Evolutionary conservation across 2,888 invertebrate species (phyloP), one percentile per base, ranked within the genome.

Genomic region (Anthophora plumipes): DNA sequence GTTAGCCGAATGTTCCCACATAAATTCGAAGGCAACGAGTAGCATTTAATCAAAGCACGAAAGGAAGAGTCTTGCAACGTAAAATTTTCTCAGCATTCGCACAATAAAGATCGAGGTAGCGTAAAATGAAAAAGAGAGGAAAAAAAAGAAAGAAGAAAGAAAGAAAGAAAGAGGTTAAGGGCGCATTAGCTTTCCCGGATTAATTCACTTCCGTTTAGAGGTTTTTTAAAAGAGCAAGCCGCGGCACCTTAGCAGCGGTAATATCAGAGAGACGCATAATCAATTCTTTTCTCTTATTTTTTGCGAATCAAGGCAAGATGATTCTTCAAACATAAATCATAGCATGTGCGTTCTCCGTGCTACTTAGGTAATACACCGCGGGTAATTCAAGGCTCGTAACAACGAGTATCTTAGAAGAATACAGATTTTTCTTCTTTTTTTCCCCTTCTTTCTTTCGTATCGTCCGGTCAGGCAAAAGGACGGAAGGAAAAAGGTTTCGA

Each of bases 301-400:
- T 55, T 63, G 46, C 60, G 48, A 69, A 57, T 70, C 69, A 17
- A 61, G 54, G 12, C 43, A 12, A 37, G 52, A 55, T 37, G 76
- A 37, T 64, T 25, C n/a, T 63, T 59, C 57, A 50, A 63, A 37
- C 77, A 68, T 76, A 63, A 78, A 69, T 77, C 77, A 63, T 43
- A 46, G 31, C 20, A 1, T 17, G 11, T 7, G 11, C 37, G 57
- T 37, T 50, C 41, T n/a, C 14, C 39, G 46, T 66, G 64, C 68
- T 66, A 63, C 50, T 77, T 60, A 54, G 64, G 63, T 41, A 70
- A 79, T 70, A 52, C 31, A 60, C 50, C 63, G n/a, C 25, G 69
- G 37, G 9, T 64, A 77, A 79, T 79, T 77, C 69, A 60, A 64
- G 69, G 22, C 31, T 43, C 17, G 54, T 31, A 63, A 68, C 75